Base-by-base conservation (phyloP, 2,888 invertebrate species). In the Nezara viridula region DNA sequence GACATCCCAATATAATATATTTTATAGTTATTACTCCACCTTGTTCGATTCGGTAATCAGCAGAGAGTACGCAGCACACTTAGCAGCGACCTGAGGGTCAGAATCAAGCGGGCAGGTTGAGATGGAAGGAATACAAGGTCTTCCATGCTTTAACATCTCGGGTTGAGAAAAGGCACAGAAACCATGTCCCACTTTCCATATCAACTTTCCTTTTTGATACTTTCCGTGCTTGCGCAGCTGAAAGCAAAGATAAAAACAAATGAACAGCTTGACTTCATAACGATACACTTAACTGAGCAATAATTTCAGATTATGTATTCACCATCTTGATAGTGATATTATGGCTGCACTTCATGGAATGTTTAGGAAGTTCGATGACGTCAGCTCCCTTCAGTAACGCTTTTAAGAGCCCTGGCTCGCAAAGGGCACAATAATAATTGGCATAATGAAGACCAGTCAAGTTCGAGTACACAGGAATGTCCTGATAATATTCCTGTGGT, bases 161-260 rank as follows among this genome's bases (percentile, higher is more conserved):
- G n/a, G 5, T 10, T 81, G 44, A 12, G 44, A n/a, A 44, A 24
- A 44, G 32, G 81, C 44, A 24, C 81, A 81, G 44, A 81, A 44
- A 81, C 81, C 81, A n/a, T n/a, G n/a, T 40, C 81, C 81, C 24
- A 81, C 81, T 81, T 81, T 81, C 81, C 81, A 81, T 12, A 44
- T n/a, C 4, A 81, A 44, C 44, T 81, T 81, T n/a, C 44, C 81
- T 81, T n/a, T 81, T n/a, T 81, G 40, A n/a, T 81, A 81, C 9
- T 44, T 10, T 14, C 44, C 44, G 12, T 44, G 10, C 14, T 81
- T 81, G 81, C 44, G n/a, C 4, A 44, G 44, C 81, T 81, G n/a
- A 24, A 81, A n/a, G 12, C 6, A 44, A 24, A n/a, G 12, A 24
- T 3, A 21, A 6, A 32, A 37, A 37, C 19, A 32, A 37, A 73